Evolutionary conservation across 2,797 vertebrate species (phyloP).

Genomic region (Pyrocephalus nanus): DNA sequence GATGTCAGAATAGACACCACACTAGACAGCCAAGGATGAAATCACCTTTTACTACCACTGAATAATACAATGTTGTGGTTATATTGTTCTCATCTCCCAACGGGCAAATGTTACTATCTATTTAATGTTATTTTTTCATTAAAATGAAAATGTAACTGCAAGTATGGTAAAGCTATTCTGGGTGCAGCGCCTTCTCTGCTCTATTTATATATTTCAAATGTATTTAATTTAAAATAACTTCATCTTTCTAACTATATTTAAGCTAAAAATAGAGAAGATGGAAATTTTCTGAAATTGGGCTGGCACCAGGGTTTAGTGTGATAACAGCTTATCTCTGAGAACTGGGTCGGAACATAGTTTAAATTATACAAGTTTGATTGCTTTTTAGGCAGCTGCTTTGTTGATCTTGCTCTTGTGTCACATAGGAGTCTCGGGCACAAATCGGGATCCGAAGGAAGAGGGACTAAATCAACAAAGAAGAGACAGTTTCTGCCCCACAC

Average conservation of each 20-base stretch:
- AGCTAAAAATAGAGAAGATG: constrained; percentile 38
- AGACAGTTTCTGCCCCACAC: neutral
- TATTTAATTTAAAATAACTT: constrained; percentile 44
- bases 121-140: constrained; percentile 45
- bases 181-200: neutral
- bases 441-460: neutral
- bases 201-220: constrained; percentile 30
- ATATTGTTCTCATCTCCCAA: constrained; percentile 5
- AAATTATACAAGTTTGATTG: constrained; percentile 37
- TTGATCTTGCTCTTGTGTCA: neutral
- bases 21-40: neutral
- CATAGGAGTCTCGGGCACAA: neutral
- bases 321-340: constrained; percentile 44
- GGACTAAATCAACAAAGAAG: neutral
- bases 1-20: neutral
- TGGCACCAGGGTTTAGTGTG: constrained; percentile 21
- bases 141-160: constrained; percentile 49
- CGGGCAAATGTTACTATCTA: neutral
- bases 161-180: constrained; percentile 7
- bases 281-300: constrained; percentile 32
- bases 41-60: neutral
- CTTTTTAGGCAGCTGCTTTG: constrained; percentile 25
- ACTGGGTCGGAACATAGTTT: constrained; percentile 4
- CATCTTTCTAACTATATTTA: constrained; percentile 16
- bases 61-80: neutral